Evolutionary conservation across 2,113 vertebrate species (phyloP).

Genomic region (Miniopterus natalensis): DNA sequence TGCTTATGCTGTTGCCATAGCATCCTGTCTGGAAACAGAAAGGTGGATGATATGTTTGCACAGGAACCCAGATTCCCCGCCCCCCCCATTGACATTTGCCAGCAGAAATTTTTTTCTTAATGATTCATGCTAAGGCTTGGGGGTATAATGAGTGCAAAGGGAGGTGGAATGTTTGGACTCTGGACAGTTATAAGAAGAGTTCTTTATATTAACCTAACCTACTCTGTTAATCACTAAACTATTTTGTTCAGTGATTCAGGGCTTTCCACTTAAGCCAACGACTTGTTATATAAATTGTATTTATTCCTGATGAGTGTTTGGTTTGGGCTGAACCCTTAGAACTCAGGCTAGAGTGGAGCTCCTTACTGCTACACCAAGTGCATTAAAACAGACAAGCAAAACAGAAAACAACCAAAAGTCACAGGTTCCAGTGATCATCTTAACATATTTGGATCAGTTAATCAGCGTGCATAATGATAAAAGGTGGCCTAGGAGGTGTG

Average conservation of each 20-base stretch:
- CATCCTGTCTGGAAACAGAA: slow-evolving; percentile 69
- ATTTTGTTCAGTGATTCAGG: slow-evolving; percentile 42
- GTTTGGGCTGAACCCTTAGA: not conserved
- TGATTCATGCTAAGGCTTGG: slow-evolving; percentile 46
- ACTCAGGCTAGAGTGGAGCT: not conserved
- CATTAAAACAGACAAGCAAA: not conserved
- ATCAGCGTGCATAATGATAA: not conserved
- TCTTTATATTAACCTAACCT: slow-evolving; percentile 56
- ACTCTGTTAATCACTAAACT: slow-evolving; percentile 65
- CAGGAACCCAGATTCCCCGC: not conserved
- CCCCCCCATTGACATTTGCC: slow-evolving; percentile 16
- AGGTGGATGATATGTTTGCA: slow-evolving; percentile 52
- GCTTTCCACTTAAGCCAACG: not conserved
- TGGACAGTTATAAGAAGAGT: slow-evolving; percentile 26
- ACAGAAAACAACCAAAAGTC: not conserved
- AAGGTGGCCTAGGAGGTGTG: not conserved
- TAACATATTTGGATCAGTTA: not conserved
- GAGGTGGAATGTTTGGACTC: slow-evolving; percentile 52
- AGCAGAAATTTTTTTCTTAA: not conserved
- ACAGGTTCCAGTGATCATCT: not conserved
- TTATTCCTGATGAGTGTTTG: not conserved
- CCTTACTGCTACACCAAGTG: not conserved
- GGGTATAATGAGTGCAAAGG: not conserved
- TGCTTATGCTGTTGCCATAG: slow-evolving; percentile 73
- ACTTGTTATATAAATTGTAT: not conserved